A percentile compares a stretch with the other conserved stretches of the same genome.
Conservation (phyloP, 2,797 vertebrate species). For the Chiloscyllium punctatum region DNA sequence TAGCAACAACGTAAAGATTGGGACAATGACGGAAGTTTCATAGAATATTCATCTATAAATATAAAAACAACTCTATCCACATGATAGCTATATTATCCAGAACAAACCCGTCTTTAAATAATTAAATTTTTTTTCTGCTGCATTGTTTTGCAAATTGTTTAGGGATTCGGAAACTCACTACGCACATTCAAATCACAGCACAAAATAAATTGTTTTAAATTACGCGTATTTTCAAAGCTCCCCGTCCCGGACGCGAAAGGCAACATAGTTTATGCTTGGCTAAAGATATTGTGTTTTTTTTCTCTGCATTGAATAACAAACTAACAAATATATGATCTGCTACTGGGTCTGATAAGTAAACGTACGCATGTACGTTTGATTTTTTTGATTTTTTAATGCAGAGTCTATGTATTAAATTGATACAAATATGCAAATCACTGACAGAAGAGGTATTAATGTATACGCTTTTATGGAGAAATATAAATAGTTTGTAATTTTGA, state of each 20-base stretch:
- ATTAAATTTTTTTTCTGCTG: background rate
- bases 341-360: background rate
- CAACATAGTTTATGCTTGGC: background rate
- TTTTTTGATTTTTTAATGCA: background rate
- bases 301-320: background rate
- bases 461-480: background rate
- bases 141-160: background rate
- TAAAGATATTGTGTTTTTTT: background rate
- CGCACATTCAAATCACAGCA: background rate
- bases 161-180: background rate
- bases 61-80: background rate
- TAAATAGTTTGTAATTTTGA: background rate
- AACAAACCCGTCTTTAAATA: background rate
- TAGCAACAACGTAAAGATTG: background rate
- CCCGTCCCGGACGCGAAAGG: background rate
- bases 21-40: background rate
- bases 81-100: background rate
- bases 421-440: background rate
- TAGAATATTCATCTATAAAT: background rate
- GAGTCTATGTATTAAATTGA: background rate
- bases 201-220: background rate
- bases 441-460: background rate
- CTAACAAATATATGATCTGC: background rate
- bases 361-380: background rate
- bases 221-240: background rate